These are phyloP conservation scores for Halyomorpha halys DNA, from an alignment of 1,140 invertebrate genomes.

Conservation along the genomic window DNA sequence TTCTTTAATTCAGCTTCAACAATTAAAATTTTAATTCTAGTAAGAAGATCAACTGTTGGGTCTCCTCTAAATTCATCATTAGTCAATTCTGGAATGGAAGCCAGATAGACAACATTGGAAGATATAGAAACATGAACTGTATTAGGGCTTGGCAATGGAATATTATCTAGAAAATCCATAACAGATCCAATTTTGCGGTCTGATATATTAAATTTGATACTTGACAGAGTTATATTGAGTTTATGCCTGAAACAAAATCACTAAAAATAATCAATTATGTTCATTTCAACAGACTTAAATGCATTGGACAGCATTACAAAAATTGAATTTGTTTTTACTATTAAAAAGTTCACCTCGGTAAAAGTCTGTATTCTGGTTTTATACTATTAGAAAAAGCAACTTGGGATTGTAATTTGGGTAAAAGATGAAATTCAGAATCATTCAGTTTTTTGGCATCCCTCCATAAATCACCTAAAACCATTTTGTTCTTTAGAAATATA, in stretches of 20 bases:
- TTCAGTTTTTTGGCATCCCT: slow-evolving; percentile 53
- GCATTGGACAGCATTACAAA: too few relatives aligned
- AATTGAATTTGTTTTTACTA: background rate
- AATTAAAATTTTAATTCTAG: slow-evolving; percentile 38
- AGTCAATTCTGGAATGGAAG: slow-evolving; percentile 9
- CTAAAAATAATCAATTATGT: too few relatives aligned
- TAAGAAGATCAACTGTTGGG: slow-evolving; percentile 36
- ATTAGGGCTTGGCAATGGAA: slow-evolving; percentile 44
- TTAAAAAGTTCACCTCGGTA: slow-evolving; percentile 47
- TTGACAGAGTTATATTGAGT: slow-evolving; percentile 59
- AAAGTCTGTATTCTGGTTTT: slow-evolving; percentile 59
- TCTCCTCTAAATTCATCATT: slow-evolving; percentile 31
- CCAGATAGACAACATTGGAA: slow-evolving; percentile 19
- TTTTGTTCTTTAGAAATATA: slow-evolving; percentile 38
- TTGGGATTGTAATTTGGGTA: slow-evolving; percentile 59
- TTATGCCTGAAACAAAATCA: slow-evolving; percentile 51
- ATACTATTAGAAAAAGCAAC: slow-evolving; percentile 65
- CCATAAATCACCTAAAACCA: slow-evolving; percentile 59
- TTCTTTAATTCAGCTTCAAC: slow-evolving; percentile 35
- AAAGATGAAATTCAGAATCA: slow-evolving; percentile 64
- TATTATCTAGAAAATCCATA: slow-evolving; percentile 55
- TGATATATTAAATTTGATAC: slow-evolving; percentile 65
- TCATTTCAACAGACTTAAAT: too few relatives aligned
- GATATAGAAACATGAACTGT: slow-evolving; percentile 29
- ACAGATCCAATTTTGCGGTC: slow-evolving; percentile 57